Percentiles rank a stretch among this genome's conserved stretches.
These are phyloP conservation scores for Scolopax bukidnonensis DNA, from an alignment of 2,797 vertebrate species.

Conservation along the genomic window DNA sequence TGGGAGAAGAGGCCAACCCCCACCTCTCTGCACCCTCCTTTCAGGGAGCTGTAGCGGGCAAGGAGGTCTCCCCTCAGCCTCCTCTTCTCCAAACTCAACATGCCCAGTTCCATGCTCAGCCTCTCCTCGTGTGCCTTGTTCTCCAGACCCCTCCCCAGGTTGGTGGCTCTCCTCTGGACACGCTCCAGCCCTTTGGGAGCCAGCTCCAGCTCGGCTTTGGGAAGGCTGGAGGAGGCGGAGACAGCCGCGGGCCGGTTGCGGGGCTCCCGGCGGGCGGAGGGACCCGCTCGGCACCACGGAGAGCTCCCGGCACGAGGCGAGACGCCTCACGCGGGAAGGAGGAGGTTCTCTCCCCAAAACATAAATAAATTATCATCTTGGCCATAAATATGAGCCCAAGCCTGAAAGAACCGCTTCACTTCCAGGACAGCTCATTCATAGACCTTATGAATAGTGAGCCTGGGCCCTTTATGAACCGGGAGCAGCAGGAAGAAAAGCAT, in stretches of 20 bases:
- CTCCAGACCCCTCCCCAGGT: too few species aligned
- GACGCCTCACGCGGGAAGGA: neutral
- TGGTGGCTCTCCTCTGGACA: too few species aligned
- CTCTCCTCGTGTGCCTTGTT: too few species aligned
- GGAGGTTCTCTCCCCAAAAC: neutral
- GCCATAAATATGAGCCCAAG: neutral
- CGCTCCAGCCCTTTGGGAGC: too few species aligned
- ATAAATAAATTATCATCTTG: neutral
- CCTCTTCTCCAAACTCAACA: too few species aligned
- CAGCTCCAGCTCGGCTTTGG: neutral
- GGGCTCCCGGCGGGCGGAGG: neutral
- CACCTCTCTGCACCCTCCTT: too few species aligned
- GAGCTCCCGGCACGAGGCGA: conserved; percentile 32
- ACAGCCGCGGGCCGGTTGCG: neutral
- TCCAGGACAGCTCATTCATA: conserved; percentile 27
- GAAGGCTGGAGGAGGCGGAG: fast-evolving
- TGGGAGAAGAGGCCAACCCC: too few species aligned
- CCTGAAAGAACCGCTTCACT: neutral
- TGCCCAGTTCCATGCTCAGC: too few species aligned
- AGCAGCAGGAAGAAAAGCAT: conserved; percentile 46
- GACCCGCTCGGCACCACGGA: conserved; percentile 22
- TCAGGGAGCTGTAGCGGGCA: too few species aligned
- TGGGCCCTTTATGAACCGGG: neutral
- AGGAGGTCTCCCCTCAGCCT: too few species aligned
- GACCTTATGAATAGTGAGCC: conserved; percentile 1